These are phyloP conservation scores for Spinus olivaceus DNA, from an alignment of 2,797 vertebrate genomes.

Conservation along the genomic window DNA sequence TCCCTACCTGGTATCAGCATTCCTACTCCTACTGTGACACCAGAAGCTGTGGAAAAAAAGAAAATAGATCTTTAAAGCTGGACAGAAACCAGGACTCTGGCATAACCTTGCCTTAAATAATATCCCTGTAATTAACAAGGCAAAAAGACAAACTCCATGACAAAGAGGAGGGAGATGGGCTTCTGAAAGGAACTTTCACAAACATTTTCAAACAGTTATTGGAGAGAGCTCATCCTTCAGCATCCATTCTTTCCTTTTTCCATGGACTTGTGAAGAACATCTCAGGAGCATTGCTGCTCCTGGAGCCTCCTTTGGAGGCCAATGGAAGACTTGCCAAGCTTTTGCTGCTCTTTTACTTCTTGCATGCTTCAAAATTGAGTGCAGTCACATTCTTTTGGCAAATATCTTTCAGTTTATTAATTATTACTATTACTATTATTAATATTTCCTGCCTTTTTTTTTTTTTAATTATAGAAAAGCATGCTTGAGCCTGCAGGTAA, in stretches of 20 bases:
- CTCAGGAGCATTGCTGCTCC: neutral
- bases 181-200: neutral
- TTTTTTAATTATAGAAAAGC: neutral
- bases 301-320: neutral
- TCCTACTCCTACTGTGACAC: neutral
- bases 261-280: neutral
- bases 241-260: neutral
- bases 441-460: neutral
- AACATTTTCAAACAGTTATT: neutral
- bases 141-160: neutral
- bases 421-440: neutral
- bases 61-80: neutral
- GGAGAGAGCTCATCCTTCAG: neutral
- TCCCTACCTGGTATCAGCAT: neutral
- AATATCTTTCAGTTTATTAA: neutral
- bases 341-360: neutral
- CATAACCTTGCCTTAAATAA: neutral
- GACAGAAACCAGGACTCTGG: neutral
- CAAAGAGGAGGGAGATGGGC: neutral
- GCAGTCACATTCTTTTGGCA: neutral
- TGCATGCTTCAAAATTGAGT: neutral
- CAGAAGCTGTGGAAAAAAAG: neutral
- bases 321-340: neutral
- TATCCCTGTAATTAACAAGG: neutral
- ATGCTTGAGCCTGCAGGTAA: neutral